phyloP scores from a whole-genome alignment of 1,140 invertebrate genomes.

The Sminthurides bifidus region DNA sequence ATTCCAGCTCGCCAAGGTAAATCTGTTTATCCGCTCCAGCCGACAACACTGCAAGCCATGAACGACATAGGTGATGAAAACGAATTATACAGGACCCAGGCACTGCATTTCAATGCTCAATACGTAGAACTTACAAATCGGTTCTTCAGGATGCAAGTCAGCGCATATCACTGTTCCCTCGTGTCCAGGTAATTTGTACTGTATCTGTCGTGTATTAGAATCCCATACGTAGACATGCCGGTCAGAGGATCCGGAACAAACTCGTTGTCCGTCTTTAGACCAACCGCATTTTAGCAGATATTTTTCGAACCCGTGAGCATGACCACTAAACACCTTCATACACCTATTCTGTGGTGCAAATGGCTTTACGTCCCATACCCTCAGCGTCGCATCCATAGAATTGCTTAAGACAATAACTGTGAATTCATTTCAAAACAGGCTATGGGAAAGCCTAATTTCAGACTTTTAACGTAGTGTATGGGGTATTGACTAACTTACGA shows the following conservation, averaged over 20 bases:
- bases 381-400: slow-evolving; percentile 42
- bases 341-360: slow-evolving; percentile 95
- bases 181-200: slow-evolving; percentile 97
- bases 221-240: slow-evolving; percentile 96
- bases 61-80: slow-evolving; percentile 1
- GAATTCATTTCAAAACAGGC: neutral
- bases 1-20: slow-evolving; percentile 87
- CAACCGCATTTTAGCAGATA: slow-evolving; percentile 71
- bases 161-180: slow-evolving; percentile 94
- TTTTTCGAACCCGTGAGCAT: slow-evolving; percentile 26
- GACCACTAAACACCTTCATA: slow-evolving; percentile 38
- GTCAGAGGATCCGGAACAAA: slow-evolving; percentile 86
- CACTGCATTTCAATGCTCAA: slow-evolving; percentile 16
- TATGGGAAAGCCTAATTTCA: neutral
- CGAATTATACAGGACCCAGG: neutral
- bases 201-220: slow-evolving; percentile 72
- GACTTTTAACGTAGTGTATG: slow-evolving; percentile 1
- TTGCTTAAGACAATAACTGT: slow-evolving; percentile 63
- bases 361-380: slow-evolving; percentile 59
- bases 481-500: slow-evolving; percentile 45
- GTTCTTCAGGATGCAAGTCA: slow-evolving; percentile 90
- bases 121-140: slow-evolving; percentile 59
- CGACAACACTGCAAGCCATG: slow-evolving; percentile 58
- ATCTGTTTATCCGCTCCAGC: slow-evolving; percentile 92
- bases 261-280: slow-evolving; percentile 72